Evolutionary conservation across 2,888 invertebrate genomes (phyloP).

Genomic region (Eupelmus urozonus): DNA sequence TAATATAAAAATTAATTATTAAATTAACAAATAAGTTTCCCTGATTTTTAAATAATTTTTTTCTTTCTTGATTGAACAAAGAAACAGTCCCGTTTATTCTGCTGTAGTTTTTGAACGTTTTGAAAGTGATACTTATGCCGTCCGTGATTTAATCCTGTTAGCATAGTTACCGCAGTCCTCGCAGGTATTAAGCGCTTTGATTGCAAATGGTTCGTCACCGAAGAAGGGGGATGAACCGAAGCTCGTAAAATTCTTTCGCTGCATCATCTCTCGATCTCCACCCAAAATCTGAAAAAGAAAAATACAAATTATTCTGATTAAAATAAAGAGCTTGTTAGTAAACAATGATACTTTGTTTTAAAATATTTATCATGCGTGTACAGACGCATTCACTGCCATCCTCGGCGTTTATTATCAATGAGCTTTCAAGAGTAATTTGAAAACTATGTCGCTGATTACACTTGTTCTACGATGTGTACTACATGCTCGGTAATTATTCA

Average conservation of each 20-base stretch:
- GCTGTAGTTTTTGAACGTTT: neutral
- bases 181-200: conserved; percentile 68
- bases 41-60: no score
- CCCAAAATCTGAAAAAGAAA: conserved; percentile 41
- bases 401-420: conserved; percentile 24
- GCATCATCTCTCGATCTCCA: conserved; percentile 26
- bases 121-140: conserved; percentile 45
- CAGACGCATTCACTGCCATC: neutral
- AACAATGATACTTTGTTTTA: neutral
- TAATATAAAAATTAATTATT: neutral
- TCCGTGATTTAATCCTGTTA: conserved; percentile 17
- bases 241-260: conserved; percentile 11
- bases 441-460: conserved; percentile 37
- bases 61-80: neutral
- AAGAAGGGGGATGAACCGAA: neutral
- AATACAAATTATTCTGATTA: neutral
- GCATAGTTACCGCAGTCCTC: conserved; percentile 71
- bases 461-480: neutral
- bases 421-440: neutral
- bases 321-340: conserved; percentile 8
- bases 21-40: neutral
- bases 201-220: conserved; percentile 13
- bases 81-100: neutral
- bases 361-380: neutral
- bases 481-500: neutral